Base-by-base conservation (phyloP, 2,888 invertebrate species). In the Hemistola chrysoprasaria region DNA sequence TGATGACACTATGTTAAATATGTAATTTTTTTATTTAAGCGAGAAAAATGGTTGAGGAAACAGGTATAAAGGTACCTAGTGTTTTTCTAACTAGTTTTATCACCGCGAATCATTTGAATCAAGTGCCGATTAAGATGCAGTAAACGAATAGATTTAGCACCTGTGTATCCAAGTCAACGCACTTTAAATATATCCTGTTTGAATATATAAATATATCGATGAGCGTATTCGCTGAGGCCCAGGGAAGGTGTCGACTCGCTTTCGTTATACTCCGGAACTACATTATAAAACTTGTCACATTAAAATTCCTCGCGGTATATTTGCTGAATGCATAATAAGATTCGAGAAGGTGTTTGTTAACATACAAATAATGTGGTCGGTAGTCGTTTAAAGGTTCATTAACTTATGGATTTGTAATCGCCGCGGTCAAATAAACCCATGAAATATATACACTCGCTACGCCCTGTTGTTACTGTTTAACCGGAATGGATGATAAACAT, bases 121-220 rank as follows among this genome's bases (percentile, higher is more conserved):
- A 56, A 59, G 43, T 29, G 37, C 28, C 37, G 37, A 42, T 42
- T 33, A 42, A 42, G 33, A 39, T 44, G 43, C 43, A 60, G 63
- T 46, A 52, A 62, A 63, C 34, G 26, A 58, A 54, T 52, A 56
- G 58, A 58, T 57, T 54, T 60, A 60, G 52, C 65, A 67, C 68
- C 65, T 64, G 64, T 62, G 63, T 59, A 52, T 57, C 50, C 49
- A 67, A 70, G 76, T 71, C 75, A 71, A 74, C 62, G 73, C 37
- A 65, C 68, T 65, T 50, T 65, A 62, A 60, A 69, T 65, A 70
- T 64, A 70, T 75, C 71, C 74, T 75, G 73, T 71, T 70, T 65
- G 61, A 56, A 65, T 70, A 66, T 65, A 64, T n/a, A n/a, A 66
- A 65, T 66, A 69, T 54, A 68, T 55, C 58, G 65, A 69, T 66